A percentile compares a stretch with the other conserved stretches of the same genome.
Evolutionary conservation across 2,113 vertebrate genomes (phyloP).

Genomic region (Dromiciops gliroides): DNA sequence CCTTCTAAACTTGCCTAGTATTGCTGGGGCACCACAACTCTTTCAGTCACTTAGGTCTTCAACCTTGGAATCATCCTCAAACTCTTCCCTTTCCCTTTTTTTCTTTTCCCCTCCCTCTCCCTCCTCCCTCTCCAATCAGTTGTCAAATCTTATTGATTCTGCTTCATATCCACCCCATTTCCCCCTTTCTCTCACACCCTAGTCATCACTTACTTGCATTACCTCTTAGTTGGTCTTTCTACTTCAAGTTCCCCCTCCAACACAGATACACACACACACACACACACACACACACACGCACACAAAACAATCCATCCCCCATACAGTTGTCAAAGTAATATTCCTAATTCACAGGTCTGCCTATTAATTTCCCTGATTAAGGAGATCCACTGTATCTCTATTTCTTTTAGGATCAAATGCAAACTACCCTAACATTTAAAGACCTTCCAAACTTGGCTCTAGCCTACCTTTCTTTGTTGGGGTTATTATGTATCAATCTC

Average conservation of each 20-base stretch:
- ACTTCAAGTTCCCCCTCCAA: not conserved
- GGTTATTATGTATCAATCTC: not conserved
- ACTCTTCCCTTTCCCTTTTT: too few relatives aligned
- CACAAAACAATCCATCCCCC: not conserved
- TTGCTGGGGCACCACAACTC: not conserved
- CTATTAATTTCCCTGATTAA: not conserved
- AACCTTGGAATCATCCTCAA: not conserved
- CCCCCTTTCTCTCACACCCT: too few relatives aligned
- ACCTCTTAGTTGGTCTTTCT: not conserved
- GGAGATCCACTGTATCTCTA: not conserved
- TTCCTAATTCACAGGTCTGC: not conserved
- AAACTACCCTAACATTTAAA: not conserved
- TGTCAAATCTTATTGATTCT: not conserved
- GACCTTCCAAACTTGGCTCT: not conserved
- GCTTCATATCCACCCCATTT: not conserved
- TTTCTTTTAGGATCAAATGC: not conserved
- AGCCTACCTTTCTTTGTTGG: not conserved
- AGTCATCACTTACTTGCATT: not conserved
- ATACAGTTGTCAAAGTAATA: not conserved
- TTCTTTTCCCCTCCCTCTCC: not conserved
- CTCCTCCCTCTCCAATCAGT: not conserved
- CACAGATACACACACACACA: rapidly evolving
- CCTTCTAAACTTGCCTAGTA: not conserved
- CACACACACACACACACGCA: too few relatives aligned
- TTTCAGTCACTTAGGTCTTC: not conserved